Percentiles rank a stretch among this genome's conserved stretches.
Conservation (phyloP, 2,888 invertebrate genomes). For the Agrotis puta region DNA sequence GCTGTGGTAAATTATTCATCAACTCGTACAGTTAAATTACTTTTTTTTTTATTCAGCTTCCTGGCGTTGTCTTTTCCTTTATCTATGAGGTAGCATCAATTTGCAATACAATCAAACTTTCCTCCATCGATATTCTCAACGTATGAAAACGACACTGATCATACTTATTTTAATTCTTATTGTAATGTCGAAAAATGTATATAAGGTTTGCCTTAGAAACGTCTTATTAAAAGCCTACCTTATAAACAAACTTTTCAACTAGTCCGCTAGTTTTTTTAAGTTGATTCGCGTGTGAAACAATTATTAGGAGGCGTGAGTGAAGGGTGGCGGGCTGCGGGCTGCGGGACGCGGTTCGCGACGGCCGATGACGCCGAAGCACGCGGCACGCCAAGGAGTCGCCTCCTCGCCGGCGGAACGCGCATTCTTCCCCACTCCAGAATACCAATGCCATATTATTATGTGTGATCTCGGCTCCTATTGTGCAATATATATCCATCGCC, state of each 20-base stretch:
- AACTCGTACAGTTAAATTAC: slow-evolving; percentile 1
- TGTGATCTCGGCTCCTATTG: slow-evolving; percentile 86
- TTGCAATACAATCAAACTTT: slow-evolving; percentile 8
- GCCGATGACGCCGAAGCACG: slow-evolving; percentile 73
- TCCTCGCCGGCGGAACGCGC: slow-evolving; percentile 82
- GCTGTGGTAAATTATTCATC: background rate
- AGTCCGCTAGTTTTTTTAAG: slow-evolving; percentile 25
- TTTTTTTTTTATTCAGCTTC: slow-evolving; percentile 17
- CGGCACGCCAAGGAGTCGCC: slow-evolving; percentile 82
- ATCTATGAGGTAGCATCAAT: background rate
- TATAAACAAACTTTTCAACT: too few species aligned
- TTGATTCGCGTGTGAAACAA: slow-evolving; percentile 39
- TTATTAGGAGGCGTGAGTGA: slow-evolving; percentile 50
- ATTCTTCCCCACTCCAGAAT: slow-evolving; percentile 87
- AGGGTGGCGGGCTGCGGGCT: slow-evolving; percentile 40
- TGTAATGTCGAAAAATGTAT: too few species aligned
- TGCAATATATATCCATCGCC: slow-evolving; percentile 78
- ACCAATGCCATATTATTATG: slow-evolving; percentile 89
- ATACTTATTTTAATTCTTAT: too few species aligned
- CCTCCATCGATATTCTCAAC: background rate
- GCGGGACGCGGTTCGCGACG: slow-evolving; percentile 29
- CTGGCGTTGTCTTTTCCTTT: background rate
- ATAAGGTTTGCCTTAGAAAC: too few species aligned
- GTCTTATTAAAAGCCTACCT: too few species aligned
- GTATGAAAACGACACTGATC: background rate